Evolutionary conservation across 2,888 invertebrate genomes (phyloP), one percentile per base, ranked within the genome.

Genomic region (Cecidostiba fungosa): DNA sequence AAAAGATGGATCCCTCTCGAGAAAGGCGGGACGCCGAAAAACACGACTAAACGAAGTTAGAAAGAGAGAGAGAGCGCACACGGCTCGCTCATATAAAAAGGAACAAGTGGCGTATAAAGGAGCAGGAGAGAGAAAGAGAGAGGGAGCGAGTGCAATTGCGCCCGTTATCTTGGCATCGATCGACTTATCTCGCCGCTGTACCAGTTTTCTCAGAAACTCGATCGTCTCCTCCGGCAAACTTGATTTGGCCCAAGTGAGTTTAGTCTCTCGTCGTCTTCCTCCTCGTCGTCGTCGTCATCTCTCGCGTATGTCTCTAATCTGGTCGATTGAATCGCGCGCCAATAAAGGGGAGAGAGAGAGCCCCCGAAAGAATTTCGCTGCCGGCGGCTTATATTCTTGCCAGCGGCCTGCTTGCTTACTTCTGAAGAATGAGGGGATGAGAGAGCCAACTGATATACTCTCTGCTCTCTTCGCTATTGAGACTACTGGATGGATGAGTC

Each of bases 201-300:
- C 84, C 69, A 74, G 66, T 82, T 81, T 85, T 76, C 81, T 77
- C 69, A 59, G 77, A 77, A 85, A 85, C 81, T 82, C 81, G 47
- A 85, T 85, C 77, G 62, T 70, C 70, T 70, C 26, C 62, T 14
- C 19, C 29, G 47, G 62, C 62, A 81, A 82, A 82, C 72, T 85
- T 77, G 81, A 85, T 85, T 85, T 81, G 77, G 50, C 70, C 76
- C 70, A 74, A 85, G 74, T 76, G 79, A 84, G 76, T 85, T 81
- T 85, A 82, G 79, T n/a, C 47, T 19, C 62, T 19, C 50, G 77
- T 32, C 36, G 26, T 26, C 32, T 19, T 36, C 73, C 6, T 4
- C 32, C 36, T 43, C 43, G 32, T 36, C 50, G 72, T 10, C 62
- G 5, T 79, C 84, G 73, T 62, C 84, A 74, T 74, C 72, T 32